Conservation (phyloP, 1,140 invertebrate species). For the Bombus sylvicola region DNA sequence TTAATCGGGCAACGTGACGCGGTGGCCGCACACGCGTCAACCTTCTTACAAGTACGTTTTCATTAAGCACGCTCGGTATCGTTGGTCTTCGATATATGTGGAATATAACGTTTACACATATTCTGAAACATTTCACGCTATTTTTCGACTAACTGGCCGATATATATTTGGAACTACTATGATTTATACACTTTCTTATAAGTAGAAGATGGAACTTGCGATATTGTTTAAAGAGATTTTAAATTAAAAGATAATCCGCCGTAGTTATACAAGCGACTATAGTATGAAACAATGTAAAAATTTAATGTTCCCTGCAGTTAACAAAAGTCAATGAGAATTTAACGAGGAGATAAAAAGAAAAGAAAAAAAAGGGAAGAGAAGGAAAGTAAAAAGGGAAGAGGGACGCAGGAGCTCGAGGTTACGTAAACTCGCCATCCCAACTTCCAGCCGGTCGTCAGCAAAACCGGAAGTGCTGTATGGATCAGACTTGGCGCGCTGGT, state of each 20-base stretch:
- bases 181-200: no score
- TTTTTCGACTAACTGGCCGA: no score
- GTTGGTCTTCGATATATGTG: neutral
- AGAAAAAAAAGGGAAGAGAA: neutral
- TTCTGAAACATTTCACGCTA: no score
- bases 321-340: neutral
- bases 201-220: no score
- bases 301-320: neutral
- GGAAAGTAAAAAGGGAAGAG: neutral
- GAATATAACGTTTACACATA: no score
- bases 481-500: constrained; percentile 47
- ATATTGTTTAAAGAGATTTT: neutral
- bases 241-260: neutral
- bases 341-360: neutral
- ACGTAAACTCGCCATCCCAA: constrained; percentile 18
- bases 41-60: neutral
- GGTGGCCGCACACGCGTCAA: no score
- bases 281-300: neutral
- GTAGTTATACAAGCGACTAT: neutral
- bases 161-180: no score
- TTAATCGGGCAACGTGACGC: neutral
- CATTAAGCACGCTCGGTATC: neutral
- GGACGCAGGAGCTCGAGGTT: neutral
- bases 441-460: constrained; percentile 40
- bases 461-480: constrained; percentile 57